Conservation (phyloP, 2,113 vertebrate genomes). For the Mesocricetus auratus region DNA sequence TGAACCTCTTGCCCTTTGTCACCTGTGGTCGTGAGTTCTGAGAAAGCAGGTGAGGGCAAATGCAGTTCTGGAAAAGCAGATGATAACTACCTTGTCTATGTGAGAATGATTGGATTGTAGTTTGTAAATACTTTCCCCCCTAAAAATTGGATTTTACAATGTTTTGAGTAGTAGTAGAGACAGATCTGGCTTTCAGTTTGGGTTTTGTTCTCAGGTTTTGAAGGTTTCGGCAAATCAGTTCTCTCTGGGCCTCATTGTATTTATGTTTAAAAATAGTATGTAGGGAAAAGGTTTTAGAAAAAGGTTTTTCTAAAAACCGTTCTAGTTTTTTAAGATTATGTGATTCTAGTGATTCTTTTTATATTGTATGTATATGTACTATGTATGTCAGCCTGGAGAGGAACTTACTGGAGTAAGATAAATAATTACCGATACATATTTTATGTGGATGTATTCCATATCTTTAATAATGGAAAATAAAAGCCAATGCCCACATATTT, state of each 20-base stretch:
- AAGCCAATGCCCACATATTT: slow-evolving; percentile 81
- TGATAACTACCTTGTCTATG: background rate
- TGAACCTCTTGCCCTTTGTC: background rate
- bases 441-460: slow-evolving; percentile 77
- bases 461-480: slow-evolving; percentile 84
- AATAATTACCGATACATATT: slow-evolving; percentile 84
- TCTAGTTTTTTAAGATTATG: slow-evolving; percentile 22
- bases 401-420: slow-evolving; percentile 83
- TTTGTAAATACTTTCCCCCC: background rate
- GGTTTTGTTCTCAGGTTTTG: background rate
- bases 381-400: slow-evolving; percentile 79
- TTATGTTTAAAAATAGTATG: slow-evolving; percentile 54
- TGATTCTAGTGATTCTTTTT: slow-evolving; percentile 72
- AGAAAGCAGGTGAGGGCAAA: background rate
- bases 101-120: slow-evolving; percentile 33
- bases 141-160: slow-evolving; percentile 44
- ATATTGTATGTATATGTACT: slow-evolving; percentile 69
- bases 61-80: slow-evolving; percentile 7
- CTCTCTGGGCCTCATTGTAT: background rate
- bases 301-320: slow-evolving; percentile 34
- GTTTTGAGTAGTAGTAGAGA: slow-evolving; percentile 50
- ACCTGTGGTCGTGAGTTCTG: background rate
- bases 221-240: slow-evolving; percentile 11
- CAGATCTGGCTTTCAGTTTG: slow-evolving; percentile 39
- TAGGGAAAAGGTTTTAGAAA: slow-evolving; percentile 27